These are phyloP conservation scores for Drosophila monieri DNA, from an alignment of 2,888 invertebrate species.

Conservation along the genomic window DNA sequence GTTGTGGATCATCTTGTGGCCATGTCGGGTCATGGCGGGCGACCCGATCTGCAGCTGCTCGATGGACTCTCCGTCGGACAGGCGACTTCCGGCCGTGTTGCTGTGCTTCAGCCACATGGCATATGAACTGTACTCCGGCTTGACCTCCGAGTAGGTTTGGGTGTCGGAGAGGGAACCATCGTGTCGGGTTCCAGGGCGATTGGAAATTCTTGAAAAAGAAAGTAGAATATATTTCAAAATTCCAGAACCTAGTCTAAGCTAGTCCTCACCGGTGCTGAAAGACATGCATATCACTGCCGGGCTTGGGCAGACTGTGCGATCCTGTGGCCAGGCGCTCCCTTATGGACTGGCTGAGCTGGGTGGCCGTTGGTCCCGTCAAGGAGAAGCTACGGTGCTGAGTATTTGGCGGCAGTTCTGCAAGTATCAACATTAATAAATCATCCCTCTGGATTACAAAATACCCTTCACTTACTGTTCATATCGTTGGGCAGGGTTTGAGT, in stretches of 20 bases:
- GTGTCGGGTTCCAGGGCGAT: constrained; percentile 85
- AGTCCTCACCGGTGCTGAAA: constrained; percentile 86
- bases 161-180: constrained; percentile 95
- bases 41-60: constrained; percentile 90
- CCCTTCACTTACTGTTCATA: constrained; percentile 85
- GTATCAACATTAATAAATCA: not conserved
- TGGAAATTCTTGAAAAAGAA: constrained; percentile 66
- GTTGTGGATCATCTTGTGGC: constrained; percentile 83
- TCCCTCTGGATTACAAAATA: not conserved
- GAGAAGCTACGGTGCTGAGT: constrained; percentile 94
- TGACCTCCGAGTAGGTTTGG: constrained; percentile 89
- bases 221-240: not conserved
- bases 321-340: constrained; percentile 92
- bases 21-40: constrained; percentile 87
- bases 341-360: constrained; percentile 93
- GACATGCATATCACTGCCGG: constrained; percentile 87
- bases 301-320: constrained; percentile 94
- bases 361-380: constrained; percentile 92
- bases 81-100: constrained; percentile 90
- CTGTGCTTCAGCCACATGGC: constrained; percentile 95
- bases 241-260: not conserved
- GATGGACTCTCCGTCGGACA: constrained; percentile 96
- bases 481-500: constrained; percentile 94
- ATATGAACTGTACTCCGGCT: constrained; percentile 92
- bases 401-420: constrained; percentile 86